Evolutionary conservation across 1,140 invertebrate species (phyloP), one percentile per base, ranked within the genome.

Genomic region (Drosophila watanabei): DNA sequence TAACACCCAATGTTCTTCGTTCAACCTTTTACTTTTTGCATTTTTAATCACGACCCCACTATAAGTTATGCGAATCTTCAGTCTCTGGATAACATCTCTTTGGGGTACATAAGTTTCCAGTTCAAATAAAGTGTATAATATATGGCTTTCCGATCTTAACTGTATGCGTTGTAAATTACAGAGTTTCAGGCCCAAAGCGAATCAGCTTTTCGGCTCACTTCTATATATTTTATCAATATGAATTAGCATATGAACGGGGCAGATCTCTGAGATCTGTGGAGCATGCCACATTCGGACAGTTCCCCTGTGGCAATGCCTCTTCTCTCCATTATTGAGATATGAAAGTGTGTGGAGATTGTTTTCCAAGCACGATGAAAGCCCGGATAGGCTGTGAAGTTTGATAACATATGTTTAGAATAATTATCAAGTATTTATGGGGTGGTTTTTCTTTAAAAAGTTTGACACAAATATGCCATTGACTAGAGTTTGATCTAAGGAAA

Each of bases 141-240:
- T 83, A 87, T 78, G 80, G 39, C 24, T 59, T 28, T 64, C 58
- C 73, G 59, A 82, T 65, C 73, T 79, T 89, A 89, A 89, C 85
- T 89, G 85, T 89, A 89, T 51, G 85, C 70, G 70, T 83, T 82
- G 85, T 89, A 89, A 89, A 89, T 89, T 89, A 89, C 85, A 20
- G 28, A 24, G 32, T 63, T 64, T 82, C 59, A 86, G 82, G 59
- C 45, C 62, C 48, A 24, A 70, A 54, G 59, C 65, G 39, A 76
- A 51, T 70, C 68, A 43, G 64, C 69, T 48, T 54, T 35, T 37
- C 41, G 45, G 46, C 52, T 58, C 62, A 59, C 43, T 51, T 43
- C 48, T 71, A 76, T 82, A 76, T 82, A 77, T 68, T 68, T 71
- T 77, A 80, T 88, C 83, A 65, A 75, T 62, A 57, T 66, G 41